A percentile compares a stretch with the other conserved stretches of the same genome.
Conservation (phyloP, 1,140 invertebrate species). For the Lepeophtheirus salmonis region DNA sequence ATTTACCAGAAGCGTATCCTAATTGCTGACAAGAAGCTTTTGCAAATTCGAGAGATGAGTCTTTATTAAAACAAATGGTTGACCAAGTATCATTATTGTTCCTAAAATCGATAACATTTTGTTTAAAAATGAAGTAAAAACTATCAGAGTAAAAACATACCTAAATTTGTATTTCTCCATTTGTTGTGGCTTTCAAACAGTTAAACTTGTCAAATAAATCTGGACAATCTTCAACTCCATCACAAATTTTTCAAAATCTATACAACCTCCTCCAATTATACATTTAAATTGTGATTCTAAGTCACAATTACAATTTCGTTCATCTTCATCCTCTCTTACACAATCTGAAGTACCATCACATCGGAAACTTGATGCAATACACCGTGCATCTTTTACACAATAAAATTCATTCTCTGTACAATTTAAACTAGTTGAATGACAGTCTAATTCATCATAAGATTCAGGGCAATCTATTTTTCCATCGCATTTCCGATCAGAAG, state of each 20-base stretch:
- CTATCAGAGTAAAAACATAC: neutral
- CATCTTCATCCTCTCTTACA: neutral
- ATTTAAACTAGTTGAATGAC: conserved; percentile 18
- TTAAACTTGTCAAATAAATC: conserved; percentile 11
- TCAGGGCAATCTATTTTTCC: conserved; percentile 29
- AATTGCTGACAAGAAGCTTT: neutral
- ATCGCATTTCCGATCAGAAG: conserved; percentile 32
- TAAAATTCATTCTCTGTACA: neutral
- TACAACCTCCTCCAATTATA: conserved; percentile 10
- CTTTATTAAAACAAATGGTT: neutral
- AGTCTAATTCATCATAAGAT: conserved; percentile 30
- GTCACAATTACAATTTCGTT: neutral
- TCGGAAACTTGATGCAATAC: conserved; percentile 33
- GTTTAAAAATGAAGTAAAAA: neutral
- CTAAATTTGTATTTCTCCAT: neutral
- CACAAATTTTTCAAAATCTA: neutral
- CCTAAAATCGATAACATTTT: neutral
- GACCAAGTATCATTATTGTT: neutral
- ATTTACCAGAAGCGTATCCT: neutral
- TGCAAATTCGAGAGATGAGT: neutral
- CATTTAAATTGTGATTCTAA: neutral
- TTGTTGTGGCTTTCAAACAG: neutral
- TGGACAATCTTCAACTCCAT: conserved; percentile 6
- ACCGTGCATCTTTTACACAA: conserved; percentile 31
- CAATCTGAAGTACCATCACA: conserved; percentile 7